A percentile compares a stretch with the other conserved stretches of the same genome.
Evolutionary conservation across 2,888 invertebrate genomes (phyloP).

Genomic region (Hedychridium roseum): DNA sequence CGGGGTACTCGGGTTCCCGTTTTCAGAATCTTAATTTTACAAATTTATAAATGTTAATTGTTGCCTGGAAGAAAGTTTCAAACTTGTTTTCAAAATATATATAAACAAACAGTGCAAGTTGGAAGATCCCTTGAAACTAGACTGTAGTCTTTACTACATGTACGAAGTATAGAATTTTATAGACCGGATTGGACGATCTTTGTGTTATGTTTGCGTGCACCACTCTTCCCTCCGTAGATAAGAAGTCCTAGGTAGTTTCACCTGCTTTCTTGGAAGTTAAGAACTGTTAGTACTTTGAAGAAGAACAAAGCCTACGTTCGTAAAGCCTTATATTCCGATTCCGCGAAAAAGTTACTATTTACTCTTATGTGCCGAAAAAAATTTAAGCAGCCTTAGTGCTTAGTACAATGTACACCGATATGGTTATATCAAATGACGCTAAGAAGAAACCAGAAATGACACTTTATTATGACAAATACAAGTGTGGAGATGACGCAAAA

Average conservation of each 20-base stretch:
- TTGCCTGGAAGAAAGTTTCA: too few relatives aligned
- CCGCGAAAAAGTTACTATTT: conserved; percentile 31
- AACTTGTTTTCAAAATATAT: too few relatives aligned
- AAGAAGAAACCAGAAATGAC: conserved; percentile 36
- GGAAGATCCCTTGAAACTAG: too few relatives aligned
- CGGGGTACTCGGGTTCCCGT: too few relatives aligned
- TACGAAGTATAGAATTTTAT: too few relatives aligned
- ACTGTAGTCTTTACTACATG: too few relatives aligned
- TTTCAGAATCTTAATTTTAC: too few relatives aligned
- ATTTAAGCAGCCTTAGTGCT: conserved; percentile 30
- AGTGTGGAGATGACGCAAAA: conserved; percentile 31
- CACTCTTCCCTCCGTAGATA: conserved; percentile 36
- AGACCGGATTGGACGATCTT: conserved; percentile 40
- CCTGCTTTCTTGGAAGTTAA: conserved; percentile 31
- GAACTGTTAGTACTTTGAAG: conserved; percentile 28
- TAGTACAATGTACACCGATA: conserved; percentile 26
- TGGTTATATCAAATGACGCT: conserved; percentile 11
- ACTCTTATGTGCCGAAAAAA: conserved; percentile 36
- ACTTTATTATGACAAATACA: conserved; percentile 29
- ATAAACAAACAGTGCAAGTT: too few relatives aligned
- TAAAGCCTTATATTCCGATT: conserved; percentile 19
- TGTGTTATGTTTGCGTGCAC: conserved; percentile 38
- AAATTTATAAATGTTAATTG: too few relatives aligned
- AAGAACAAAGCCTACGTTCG: conserved; percentile 26
- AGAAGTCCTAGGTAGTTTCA: conserved; percentile 25